Percentiles rank a stretch among this genome's conserved stretches.
Conservation (phyloP, 1,140 invertebrate species). For the Araneus ventricosus region DNA sequence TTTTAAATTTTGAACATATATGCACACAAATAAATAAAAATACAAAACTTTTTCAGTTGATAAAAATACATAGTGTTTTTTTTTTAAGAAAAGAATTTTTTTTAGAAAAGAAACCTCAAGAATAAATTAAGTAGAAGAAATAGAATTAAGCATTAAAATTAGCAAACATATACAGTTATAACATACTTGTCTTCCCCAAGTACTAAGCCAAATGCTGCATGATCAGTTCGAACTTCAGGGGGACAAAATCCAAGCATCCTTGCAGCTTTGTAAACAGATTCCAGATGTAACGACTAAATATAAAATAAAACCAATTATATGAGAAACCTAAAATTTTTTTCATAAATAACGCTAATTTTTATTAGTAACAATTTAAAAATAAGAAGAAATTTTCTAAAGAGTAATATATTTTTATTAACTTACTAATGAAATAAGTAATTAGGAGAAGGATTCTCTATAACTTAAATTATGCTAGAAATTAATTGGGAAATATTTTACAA, state of each 20-base stretch:
- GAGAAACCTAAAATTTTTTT: background rate
- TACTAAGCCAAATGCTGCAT: slow-evolving; percentile 98
- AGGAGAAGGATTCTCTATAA: too few relatives aligned
- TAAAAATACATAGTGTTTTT: too few relatives aligned
- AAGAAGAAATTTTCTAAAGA: background rate
- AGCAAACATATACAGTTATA: background rate
- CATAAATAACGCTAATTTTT: slow-evolving; percentile 32
- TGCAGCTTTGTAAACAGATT: slow-evolving; percentile 83
- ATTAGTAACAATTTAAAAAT: background rate
- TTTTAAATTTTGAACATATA: background rate
- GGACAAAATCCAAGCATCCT: slow-evolving; percentile 85
- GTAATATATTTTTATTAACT: background rate
- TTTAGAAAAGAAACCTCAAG: too few relatives aligned
- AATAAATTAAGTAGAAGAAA: too few relatives aligned
- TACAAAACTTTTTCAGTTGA: slow-evolving; percentile 17
- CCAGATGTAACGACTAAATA: slow-evolving; percentile 88
- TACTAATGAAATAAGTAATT: background rate
- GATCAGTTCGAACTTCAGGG: slow-evolving; percentile 87
- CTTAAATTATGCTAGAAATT: too few relatives aligned
- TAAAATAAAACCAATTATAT: background rate
- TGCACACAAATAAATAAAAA: background rate
- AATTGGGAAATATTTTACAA: too few relatives aligned
- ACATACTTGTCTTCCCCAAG: slow-evolving; percentile 94
- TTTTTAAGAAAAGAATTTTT: too few relatives aligned
- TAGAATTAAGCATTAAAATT: too few relatives aligned